Evolutionary conservation across 2,888 invertebrate genomes (phyloP).

Genomic region (Onchidella celtica): DNA sequence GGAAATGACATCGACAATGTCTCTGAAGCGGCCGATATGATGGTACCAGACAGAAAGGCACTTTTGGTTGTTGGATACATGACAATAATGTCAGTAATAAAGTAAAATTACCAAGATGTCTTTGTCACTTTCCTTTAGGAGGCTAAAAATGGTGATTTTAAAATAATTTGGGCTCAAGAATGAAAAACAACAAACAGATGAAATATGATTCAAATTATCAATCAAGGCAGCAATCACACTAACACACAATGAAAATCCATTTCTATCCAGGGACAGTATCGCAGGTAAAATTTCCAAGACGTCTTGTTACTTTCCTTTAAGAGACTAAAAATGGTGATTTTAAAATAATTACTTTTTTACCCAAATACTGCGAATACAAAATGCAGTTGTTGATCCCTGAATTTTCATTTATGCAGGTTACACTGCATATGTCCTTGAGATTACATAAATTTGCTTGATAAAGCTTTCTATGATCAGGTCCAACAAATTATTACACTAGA

Average conservation of each 20-base stretch:
- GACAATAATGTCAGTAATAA: too few relatives aligned
- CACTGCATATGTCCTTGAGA: not conserved
- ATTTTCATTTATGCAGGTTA: too few relatives aligned
- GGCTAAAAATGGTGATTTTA: too few relatives aligned
- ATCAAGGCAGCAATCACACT: too few relatives aligned
- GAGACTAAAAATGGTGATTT: not conserved
- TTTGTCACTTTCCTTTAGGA: too few relatives aligned
- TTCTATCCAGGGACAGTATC: not conserved
- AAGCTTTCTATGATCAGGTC: not conserved
- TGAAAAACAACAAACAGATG: too few relatives aligned
- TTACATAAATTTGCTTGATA: not conserved
- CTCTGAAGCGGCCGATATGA: too few relatives aligned
- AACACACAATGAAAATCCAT: not conserved
- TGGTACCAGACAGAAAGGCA: too few relatives aligned
- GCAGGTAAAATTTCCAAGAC: not conserved
- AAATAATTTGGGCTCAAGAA: not conserved
- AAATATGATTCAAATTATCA: not conserved
- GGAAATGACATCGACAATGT: too few relatives aligned
- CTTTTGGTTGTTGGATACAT: too few relatives aligned
- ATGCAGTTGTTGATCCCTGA: too few relatives aligned
- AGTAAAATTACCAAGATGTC: too few relatives aligned
- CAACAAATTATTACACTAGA: not conserved
- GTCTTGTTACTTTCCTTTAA: not conserved
- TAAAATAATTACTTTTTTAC: not conserved
- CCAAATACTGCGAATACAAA: not conserved